phyloP scores from a whole-genome alignment of 2,888 invertebrate genomes.

The Aphelenchoides bicaudatus region DNA sequence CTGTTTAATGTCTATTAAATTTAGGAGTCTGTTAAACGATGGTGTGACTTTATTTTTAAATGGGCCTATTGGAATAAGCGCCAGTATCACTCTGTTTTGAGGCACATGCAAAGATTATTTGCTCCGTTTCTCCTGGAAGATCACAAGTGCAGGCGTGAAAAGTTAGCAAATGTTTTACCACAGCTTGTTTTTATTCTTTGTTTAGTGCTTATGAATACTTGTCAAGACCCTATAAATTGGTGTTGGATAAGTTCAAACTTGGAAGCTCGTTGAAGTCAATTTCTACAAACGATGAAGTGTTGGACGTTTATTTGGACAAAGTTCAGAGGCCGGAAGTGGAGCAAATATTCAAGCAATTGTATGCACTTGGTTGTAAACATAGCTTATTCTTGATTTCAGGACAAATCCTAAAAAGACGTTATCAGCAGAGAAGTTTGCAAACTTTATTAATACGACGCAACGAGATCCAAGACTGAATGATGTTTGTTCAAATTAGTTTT shows the following conservation, averaged over 20 bases:
- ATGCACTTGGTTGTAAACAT: background rate
- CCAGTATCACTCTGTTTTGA: constrained; percentile 44
- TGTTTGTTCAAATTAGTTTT: constrained; percentile 89
- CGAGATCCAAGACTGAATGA: constrained; percentile 95
- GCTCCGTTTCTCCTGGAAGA: constrained; percentile 30
- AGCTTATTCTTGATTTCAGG: background rate
- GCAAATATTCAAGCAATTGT: constrained; percentile 32
- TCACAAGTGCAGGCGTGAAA: background rate
- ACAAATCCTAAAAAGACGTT: constrained; percentile 10
- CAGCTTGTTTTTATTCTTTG: background rate
- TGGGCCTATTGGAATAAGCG: constrained; percentile 30
- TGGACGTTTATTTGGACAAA: constrained; percentile 21
- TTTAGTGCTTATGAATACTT: constrained; percentile 20
- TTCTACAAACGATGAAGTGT: constrained; percentile 15
- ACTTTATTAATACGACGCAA: constrained; percentile 66
- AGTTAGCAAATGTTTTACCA: constrained; percentile 6
- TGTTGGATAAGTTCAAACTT: background rate
- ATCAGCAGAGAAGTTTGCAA: constrained; percentile 29
- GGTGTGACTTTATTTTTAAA: constrained; percentile 34
- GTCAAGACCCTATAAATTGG: background rate
- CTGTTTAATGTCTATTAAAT: background rate
- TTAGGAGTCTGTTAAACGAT: constrained; percentile 26
- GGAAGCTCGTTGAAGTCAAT: constrained; percentile 3
- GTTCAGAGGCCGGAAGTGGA: constrained; percentile 30
- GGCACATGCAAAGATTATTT: constrained; percentile 40